Conservation (phyloP, 2,797 vertebrate genomes). For the Okamejei kenojei region DNA sequence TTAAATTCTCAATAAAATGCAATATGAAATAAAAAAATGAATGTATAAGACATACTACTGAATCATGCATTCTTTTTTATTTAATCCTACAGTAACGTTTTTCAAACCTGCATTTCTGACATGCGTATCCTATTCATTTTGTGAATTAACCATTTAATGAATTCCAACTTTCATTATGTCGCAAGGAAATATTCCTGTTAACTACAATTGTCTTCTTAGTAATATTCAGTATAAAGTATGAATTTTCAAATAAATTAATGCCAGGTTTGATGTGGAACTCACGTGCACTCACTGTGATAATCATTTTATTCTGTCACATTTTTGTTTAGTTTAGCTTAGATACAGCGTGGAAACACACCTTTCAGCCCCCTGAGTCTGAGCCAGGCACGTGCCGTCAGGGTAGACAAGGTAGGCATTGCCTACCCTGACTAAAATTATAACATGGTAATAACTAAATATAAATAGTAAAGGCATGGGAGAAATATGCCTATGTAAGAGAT, state of each 20-base stretch:
- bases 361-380: too few relatives aligned
- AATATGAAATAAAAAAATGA: not conserved
- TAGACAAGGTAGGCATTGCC: too few relatives aligned
- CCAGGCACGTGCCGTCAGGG: too few relatives aligned
- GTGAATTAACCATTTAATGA: not conserved
- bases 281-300: not conserved
- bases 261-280: not conserved
- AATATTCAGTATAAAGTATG: not conserved
- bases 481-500: too few relatives aligned
- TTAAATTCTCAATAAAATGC: constrained; percentile 12
- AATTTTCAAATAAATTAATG: not conserved
- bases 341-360: too few relatives aligned
- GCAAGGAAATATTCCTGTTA: not conserved
- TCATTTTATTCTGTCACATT: not conserved
- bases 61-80: not conserved
- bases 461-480: too few relatives aligned
- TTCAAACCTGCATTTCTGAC: not conserved
- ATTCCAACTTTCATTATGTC: not conserved
- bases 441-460: too few relatives aligned
- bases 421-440: too few relatives aligned
- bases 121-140: not conserved
- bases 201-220: not conserved
- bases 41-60: not conserved
- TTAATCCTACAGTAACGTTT: not conserved
- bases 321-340: too few relatives aligned